Evolutionary conservation across 2,797 vertebrate genomes (phyloP), one percentile per base, ranked within the genome.

Genomic region (Syndactyla subalaris): DNA sequence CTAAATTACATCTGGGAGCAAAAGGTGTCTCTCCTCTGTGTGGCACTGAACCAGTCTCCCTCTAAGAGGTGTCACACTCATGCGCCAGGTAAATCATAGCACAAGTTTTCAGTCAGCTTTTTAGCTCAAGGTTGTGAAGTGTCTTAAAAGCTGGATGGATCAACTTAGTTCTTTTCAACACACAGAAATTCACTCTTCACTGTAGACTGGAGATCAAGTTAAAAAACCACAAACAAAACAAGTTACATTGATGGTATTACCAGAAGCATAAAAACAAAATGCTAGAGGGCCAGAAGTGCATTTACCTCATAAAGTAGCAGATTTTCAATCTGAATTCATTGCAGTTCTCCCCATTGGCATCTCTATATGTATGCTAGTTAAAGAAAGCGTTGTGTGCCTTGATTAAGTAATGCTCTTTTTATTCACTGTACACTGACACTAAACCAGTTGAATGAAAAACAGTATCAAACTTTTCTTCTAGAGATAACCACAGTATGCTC

Each of bases 271-370:
- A 84, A 89, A 15, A 1, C 4, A 34, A 85, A 83, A 71, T 67
- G 19, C 49, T 78, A 43, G 45, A 89, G 46, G 24, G 70, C 41
- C 61, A 83, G 46, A 74, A 86, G 14, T 32, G 34, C 27, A 74
- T 79, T 98, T 98, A 99, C 99, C 99, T 99, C 98, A 99, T 99
- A 93, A 99, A 98, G 95, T 98, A 99, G 95, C 99, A 99, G 96
- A 99, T 99, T 98, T 99, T 99, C 92, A 99, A 96, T 85, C 99
- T 98, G 78, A 98, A 99, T 91, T 97, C 98, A 91, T 98, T 97
- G 88, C 98, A 98, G 95, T 96, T 96, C 48, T 98, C 98, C 59
- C 97, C 98, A 32, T 83, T 97, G 79, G 98, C 98, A 96, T 99
- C 98, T 73, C 98, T 98, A 57, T 99, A 99, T 6, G 99, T 99